phyloP scores from a whole-genome alignment of 2,888 invertebrate genomes.

The Meteorus colon region DNA sequence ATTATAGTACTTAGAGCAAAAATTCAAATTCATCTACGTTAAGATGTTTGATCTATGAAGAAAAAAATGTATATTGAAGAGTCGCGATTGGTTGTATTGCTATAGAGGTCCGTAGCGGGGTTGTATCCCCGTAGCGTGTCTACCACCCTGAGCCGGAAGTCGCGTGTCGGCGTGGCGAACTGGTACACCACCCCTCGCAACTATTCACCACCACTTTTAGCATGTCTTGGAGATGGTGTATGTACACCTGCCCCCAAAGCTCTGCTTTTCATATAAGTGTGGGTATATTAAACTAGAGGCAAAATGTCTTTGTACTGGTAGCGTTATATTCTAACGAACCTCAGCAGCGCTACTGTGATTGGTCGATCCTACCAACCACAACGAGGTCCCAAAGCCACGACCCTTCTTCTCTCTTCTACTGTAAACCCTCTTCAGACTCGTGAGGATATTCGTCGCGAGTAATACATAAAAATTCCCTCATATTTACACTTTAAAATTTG shows the following conservation, averaged over 20 bases:
- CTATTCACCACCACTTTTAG: conserved; percentile 38
- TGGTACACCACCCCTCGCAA: conserved; percentile 48
- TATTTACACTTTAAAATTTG: background rate
- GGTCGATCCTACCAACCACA: conserved; percentile 64
- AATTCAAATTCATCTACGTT: background rate
- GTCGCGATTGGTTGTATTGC: background rate
- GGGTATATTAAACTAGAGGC: conserved; percentile 45
- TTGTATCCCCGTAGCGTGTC: conserved; percentile 59
- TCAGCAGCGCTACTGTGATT: conserved; percentile 61
- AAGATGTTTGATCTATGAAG: conserved; percentile 9
- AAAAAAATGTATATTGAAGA: background rate
- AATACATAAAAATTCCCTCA: conserved; percentile 42
- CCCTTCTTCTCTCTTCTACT: conserved; percentile 52
- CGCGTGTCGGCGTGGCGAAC: conserved; percentile 68
- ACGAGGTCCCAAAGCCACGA: conserved; percentile 60
- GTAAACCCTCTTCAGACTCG: conserved; percentile 63
- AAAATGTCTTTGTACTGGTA: conserved; percentile 50
- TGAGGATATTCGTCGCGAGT: conserved; percentile 62
- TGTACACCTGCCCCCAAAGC: conserved; percentile 2
- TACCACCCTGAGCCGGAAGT: conserved; percentile 68
- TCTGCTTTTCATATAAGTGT: conserved; percentile 33
- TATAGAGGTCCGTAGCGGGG: background rate
- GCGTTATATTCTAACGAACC: conserved; percentile 62
- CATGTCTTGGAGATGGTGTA: conserved; percentile 32
- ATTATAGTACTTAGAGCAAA: background rate